A percentile compares a stretch with the other conserved stretches of the same genome.
Conservation (phyloP, 64 coral and sea anemone species). For the Montipora efflorescens region DNA sequence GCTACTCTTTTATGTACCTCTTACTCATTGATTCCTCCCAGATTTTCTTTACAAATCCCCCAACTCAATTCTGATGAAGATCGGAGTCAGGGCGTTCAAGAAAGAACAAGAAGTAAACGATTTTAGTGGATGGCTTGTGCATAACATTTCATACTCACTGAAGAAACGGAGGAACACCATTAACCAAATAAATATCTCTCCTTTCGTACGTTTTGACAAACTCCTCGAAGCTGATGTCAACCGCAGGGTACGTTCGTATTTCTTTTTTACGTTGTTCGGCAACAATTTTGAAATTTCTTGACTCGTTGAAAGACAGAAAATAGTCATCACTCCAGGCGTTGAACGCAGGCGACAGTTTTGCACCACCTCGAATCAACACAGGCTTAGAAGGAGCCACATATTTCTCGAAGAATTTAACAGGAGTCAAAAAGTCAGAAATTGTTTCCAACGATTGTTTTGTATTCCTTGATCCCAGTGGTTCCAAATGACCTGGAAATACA, state of each 20-base stretch:
- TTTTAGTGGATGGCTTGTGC: too few relatives aligned
- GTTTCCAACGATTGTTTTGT: constrained; percentile 65
- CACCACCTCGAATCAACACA: constrained; percentile 86
- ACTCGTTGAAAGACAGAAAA: constrained; percentile 67
- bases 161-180: constrained; percentile 91
- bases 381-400: constrained; percentile 75
- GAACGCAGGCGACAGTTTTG: constrained; percentile 90
- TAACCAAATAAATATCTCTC: constrained; percentile 96
- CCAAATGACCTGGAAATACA: constrained; percentile 80
- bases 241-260: constrained; percentile 79
- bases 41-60: too few relatives aligned
- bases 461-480: constrained; percentile 82
- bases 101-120: too few relatives aligned
- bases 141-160: constrained; percentile 75
- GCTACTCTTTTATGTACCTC: too few relatives aligned
- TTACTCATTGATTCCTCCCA: too few relatives aligned
- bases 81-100: too few relatives aligned
- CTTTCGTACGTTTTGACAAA: constrained; percentile 80
- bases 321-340: constrained; percentile 90
- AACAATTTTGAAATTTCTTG: constrained; percentile 48
- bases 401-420: constrained; percentile 79
- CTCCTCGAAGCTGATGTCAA: constrained; percentile 77
- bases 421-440: constrained; percentile 68
- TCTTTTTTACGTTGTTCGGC: constrained; percentile 98
- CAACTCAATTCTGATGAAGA: too few relatives aligned